phyloP scores from a whole-genome alignment of 2,113 vertebrate species.

The Poeciliopsis turrubarensis region DNA sequence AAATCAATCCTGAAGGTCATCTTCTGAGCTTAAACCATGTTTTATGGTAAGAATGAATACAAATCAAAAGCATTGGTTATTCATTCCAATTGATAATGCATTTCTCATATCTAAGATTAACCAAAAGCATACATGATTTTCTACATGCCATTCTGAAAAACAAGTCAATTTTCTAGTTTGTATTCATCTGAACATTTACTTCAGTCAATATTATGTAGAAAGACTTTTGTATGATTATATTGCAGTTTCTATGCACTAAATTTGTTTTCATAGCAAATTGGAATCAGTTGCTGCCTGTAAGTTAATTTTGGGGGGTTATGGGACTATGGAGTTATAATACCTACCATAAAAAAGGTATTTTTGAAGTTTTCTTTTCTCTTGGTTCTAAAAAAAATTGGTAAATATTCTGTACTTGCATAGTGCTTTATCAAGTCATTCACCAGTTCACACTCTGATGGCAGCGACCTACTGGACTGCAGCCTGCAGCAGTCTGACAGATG shows the following conservation, averaged over 20 bases:
- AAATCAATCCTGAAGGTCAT: conserved; percentile 12
- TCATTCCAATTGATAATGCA: not conserved
- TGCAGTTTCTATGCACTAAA: too few relatives aligned
- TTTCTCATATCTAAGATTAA: not conserved
- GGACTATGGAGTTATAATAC: too few relatives aligned
- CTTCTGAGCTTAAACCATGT: conserved; percentile 1
- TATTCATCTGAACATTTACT: not conserved
- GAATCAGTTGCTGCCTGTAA: not conserved
- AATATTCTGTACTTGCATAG: too few relatives aligned
- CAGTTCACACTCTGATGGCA: too few relatives aligned
- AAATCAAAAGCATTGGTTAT: not conserved
- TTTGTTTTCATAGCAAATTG: not conserved
- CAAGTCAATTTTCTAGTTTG: not conserved
- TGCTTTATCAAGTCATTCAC: too few relatives aligned
- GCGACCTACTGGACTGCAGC: too few relatives aligned
- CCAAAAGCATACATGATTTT: not conserved
- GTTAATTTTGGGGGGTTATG: too few relatives aligned
- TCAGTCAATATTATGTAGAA: not conserved
- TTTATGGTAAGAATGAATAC: not conserved
- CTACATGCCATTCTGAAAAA: not conserved
- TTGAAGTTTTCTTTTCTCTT: too few relatives aligned
- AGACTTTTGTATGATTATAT: not conserved
- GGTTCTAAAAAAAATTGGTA: too few relatives aligned
- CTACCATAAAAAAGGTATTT: too few relatives aligned
- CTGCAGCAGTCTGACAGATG: too few relatives aligned